A percentile compares a stretch with the other conserved stretches of the same genome.
Evolutionary conservation across 2,888 invertebrate species (phyloP).

Genomic region (Epirrhoe alternata): DNA sequence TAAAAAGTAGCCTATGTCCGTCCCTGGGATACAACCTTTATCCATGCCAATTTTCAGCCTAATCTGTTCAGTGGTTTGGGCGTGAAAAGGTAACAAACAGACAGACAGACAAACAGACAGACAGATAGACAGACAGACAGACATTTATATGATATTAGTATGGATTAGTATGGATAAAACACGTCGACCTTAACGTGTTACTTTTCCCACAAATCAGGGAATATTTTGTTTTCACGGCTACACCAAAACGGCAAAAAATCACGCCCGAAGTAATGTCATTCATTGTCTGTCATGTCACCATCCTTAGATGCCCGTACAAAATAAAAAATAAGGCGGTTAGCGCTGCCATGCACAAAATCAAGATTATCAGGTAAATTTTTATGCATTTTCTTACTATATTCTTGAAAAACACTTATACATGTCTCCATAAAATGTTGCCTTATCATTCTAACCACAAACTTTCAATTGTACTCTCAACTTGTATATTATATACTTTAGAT

Average conservation of each 20-base stretch:
- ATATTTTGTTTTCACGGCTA: constrained; percentile 4
- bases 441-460: constrained; percentile 72
- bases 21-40: too few relatives aligned
- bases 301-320: constrained; percentile 76
- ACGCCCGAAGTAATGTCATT: constrained; percentile 36
- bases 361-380: constrained; percentile 72
- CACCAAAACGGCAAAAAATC: constrained; percentile 29
- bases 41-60: too few relatives aligned
- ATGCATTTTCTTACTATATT: constrained; percentile 15
- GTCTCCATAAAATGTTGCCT: constrained; percentile 50
- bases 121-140: too few relatives aligned
- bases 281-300: constrained; percentile 77
- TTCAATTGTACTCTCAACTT: constrained; percentile 6
- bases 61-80: too few relatives aligned
- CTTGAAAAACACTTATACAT: constrained; percentile 5
- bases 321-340: constrained; percentile 70
- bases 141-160: too few relatives aligned
- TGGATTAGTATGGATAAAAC: too few relatives aligned
- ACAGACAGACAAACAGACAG: too few relatives aligned
- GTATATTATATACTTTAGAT: constrained; percentile 5
- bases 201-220: constrained; percentile 11
- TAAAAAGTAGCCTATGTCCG: too few relatives aligned
- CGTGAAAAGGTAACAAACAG: too few relatives aligned
- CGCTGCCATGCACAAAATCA: constrained; percentile 84
- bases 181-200: too few relatives aligned